Base-by-base conservation (phyloP, 2,888 invertebrate species). In the Plebejus argus region DNA sequence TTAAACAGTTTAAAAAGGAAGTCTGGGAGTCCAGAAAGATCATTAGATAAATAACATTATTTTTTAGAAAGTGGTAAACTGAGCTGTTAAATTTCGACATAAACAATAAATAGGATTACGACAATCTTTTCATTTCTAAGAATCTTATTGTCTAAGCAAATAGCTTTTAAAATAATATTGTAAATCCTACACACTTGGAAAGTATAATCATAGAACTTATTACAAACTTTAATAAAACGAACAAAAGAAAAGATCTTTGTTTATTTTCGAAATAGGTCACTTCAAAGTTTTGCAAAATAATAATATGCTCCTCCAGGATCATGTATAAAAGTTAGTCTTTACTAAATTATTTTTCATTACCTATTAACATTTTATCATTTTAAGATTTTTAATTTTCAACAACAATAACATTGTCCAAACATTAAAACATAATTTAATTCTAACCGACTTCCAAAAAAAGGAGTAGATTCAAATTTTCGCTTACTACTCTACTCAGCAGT, bases 191-290 rank as follows among this genome's bases (percentile, higher is more conserved):
- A 23, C 1, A 72, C 10, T 20, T 72, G 20, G 72, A 15, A 45
- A 72, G 33, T 72, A 45, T 45, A 45, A 39, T 72, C 45, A 72
- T 28, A 39, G 72, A 45, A 72, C 45, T 45, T 23, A 20, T 23
- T 45, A 72, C 20, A 15, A 74, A 74, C 49, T 39, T 71, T 39
- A 23, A 53, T 53, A 23, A 49, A 23, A 49, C 15, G 7, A 49
- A 74, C 23, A 74, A 53, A 74, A 71, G 66, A 15, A 10, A 66
- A 28, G 23, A 66, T 28, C 66, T 33, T 66, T 66, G 66, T 33
- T 66, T 66, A 33, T 5, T 33, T 15, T 66, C 6, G 28, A 72
- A 45, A 72, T 35, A 49, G 23, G 28, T 15, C 53, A 74, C 74
- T 53, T 74, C 49, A 53, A 74, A 53, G 23, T 49, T 74, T 53